Conservation (phyloP, 2,888 invertebrate species). For the Adelphocoris suturalis region DNA sequence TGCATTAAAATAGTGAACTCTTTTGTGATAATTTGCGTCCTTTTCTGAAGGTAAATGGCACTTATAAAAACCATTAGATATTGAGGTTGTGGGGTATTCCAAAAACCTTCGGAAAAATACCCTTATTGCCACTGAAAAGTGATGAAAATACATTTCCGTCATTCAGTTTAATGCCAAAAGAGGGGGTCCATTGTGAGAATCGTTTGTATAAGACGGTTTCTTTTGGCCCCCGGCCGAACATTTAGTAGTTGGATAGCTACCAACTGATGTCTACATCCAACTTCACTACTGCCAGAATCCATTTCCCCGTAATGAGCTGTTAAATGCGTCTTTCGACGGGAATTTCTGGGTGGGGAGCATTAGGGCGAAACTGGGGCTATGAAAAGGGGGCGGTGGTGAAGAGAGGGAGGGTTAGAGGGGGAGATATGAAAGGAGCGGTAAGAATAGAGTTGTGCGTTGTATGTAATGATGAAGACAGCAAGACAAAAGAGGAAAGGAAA, state of each 20-base stretch:
- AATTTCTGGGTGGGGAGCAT: not conserved
- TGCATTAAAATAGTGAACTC: too few species aligned
- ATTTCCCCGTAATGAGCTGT: conserved; percentile 70
- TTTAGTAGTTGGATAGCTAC: conserved; percentile 70
- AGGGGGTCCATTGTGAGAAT: conserved; percentile 65
- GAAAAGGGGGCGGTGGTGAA: not conserved
- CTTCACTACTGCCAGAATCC: conserved; percentile 67
- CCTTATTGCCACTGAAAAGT: conserved; percentile 33
- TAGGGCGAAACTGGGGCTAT: too few species aligned
- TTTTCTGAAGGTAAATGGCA: too few species aligned
- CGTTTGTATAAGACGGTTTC: conserved; percentile 71
- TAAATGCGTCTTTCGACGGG: conserved; percentile 63
- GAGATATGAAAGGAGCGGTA: not conserved
- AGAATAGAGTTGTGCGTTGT: conserved; percentile 9
- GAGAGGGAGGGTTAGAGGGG: not conserved
- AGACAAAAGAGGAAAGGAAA: conserved; percentile 26
- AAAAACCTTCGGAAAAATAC: not conserved
- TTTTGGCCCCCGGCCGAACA: conserved; percentile 70
- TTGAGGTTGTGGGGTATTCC: too few species aligned
- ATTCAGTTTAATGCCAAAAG: conserved; percentile 67
- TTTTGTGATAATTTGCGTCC: too few species aligned
- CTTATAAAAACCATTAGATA: too few species aligned
- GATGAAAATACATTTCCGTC: conserved; percentile 70
- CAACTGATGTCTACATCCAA: conserved; percentile 69
- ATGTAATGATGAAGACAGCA: conserved; percentile 1